These are phyloP conservation scores for Alcedo quadribrachys DNA, from an alignment of 2,797 vertebrate genomes.

Conservation along the genomic window DNA sequence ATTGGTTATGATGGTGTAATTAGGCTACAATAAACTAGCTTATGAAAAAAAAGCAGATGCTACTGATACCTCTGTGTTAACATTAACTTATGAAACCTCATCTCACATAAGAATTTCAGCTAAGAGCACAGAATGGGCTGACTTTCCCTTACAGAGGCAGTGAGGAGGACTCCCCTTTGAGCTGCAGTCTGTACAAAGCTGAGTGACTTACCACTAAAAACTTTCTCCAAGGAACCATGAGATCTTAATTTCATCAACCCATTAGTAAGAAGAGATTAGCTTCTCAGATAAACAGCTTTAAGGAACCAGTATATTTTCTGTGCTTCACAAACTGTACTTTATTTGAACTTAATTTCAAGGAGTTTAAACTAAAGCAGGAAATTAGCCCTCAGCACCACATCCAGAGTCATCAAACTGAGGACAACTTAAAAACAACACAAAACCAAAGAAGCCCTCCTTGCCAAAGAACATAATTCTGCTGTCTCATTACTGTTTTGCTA, in stretches of 20 bases:
- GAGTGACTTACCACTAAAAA: background rate
- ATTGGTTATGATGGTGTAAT: background rate
- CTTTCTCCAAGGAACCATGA: background rate
- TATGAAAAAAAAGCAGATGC: background rate
- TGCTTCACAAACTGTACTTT: background rate
- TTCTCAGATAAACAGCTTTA: conserved; percentile 9
- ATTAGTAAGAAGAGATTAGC: background rate
- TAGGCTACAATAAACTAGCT: background rate
- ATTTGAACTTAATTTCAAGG: conserved; percentile 59
- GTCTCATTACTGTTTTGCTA: conserved; percentile 71
- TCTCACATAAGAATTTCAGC: background rate
- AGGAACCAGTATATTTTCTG: background rate
- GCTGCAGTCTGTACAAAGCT: background rate
- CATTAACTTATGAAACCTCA: background rate
- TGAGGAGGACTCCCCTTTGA: background rate
- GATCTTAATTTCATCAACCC: background rate
- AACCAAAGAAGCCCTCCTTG: background rate
- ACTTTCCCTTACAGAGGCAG: background rate
- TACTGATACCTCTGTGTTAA: background rate
- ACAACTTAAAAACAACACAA: conserved; percentile 61
- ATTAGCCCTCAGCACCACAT: conserved; percentile 22
- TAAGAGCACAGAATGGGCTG: background rate
- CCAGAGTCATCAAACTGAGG: conserved; percentile 60
- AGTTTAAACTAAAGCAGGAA: conserved; percentile 49
- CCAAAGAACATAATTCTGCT: conserved; percentile 75